A percentile compares a stretch with the other conserved stretches of the same genome.
These are phyloP conservation scores for Psittacara wagleri DNA, from an alignment of 2,113 vertebrate genomes.

Conservation along the genomic window DNA sequence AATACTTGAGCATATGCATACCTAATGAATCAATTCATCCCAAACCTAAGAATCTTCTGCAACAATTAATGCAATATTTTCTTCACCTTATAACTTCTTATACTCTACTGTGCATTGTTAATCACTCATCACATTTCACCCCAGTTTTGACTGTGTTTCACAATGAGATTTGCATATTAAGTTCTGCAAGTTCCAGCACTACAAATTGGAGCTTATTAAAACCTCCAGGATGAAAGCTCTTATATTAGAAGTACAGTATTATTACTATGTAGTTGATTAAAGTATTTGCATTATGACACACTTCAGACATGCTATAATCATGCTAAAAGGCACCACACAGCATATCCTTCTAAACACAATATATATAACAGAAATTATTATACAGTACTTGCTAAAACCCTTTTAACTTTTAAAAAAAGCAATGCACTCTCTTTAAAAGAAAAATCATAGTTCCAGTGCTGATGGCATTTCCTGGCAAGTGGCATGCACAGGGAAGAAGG, in stretches of 20 bases:
- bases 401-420: neutral
- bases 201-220: neutral
- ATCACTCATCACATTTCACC: neutral
- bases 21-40: neutral
- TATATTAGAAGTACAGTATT: neutral
- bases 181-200: neutral
- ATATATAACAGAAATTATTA: neutral
- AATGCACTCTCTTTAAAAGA: neutral
- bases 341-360: neutral
- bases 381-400: neutral
- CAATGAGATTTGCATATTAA: neutral
- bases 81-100: neutral
- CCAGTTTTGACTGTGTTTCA: neutral
- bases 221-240: neutral
- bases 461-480: neutral
- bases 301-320: neutral
- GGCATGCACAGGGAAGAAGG: rapidly evolving
- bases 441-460: neutral
- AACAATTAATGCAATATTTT: neutral
- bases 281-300: neutral
- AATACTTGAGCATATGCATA: neutral
- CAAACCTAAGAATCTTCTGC: neutral
- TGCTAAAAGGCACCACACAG: neutral
- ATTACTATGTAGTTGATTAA: neutral
- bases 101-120: neutral